phyloP scores from a whole-genome alignment of 2,113 vertebrate genomes.

The Helogale parvula region DNA sequence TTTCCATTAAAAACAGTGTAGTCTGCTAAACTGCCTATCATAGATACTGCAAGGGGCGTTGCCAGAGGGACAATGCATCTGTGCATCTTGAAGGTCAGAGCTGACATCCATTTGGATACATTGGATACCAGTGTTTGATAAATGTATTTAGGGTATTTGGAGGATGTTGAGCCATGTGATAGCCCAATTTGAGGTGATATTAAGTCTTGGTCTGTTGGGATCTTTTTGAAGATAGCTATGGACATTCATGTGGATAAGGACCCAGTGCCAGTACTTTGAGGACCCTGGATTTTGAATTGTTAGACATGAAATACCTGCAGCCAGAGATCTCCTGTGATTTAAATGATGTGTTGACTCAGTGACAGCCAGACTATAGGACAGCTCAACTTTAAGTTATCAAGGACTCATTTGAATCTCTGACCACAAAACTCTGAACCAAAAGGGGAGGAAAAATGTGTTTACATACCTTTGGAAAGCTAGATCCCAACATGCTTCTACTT shows the following conservation, averaged over 20 bases:
- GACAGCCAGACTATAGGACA: neutral
- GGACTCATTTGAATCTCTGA: neutral
- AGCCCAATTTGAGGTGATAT: neutral
- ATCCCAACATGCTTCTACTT: constrained; percentile 5
- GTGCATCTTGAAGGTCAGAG: neutral
- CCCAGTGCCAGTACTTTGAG: neutral
- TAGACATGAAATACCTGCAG: neutral
- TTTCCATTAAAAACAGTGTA: neutral
- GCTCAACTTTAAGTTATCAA: neutral
- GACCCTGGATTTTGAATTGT: constrained; percentile 6
- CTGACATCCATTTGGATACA: neutral
- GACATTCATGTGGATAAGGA: neutral
- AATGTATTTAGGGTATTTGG: neutral
- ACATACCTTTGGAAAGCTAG: neutral
- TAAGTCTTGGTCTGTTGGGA: neutral
- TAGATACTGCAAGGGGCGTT: neutral
- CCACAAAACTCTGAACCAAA: neutral
- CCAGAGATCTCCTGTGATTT: neutral
- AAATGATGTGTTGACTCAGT: neutral
- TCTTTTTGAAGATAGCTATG: neutral
- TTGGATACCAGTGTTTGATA: neutral
- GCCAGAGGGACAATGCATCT: neutral
- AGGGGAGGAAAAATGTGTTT: constrained; percentile 20
- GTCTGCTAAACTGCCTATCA: constrained; percentile 16
- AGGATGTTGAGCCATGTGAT: neutral